Percentiles rank a stretch among this genome's conserved stretches.
These are phyloP conservation scores for Rhinichthys klamathensis DNA, from an alignment of 2,113 vertebrate genomes.

Conservation along the genomic window DNA sequence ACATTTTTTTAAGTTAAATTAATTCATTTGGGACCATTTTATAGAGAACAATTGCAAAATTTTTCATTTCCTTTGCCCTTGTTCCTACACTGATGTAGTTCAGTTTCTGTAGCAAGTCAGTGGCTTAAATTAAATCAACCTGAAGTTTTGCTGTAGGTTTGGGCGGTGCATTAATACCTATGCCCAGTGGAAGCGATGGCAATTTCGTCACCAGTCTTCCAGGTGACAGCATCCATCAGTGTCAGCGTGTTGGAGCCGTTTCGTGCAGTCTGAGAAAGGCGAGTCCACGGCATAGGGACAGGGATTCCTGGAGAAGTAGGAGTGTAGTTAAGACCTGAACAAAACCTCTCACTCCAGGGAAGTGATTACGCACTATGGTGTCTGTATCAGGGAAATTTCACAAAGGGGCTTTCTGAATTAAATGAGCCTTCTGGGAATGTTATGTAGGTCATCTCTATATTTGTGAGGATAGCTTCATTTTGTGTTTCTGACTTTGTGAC, in stretches of 20 bases:
- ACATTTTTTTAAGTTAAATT: not conserved
- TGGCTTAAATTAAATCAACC: not conserved
- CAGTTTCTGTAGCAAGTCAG: not conserved
- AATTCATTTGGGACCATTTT: not conserved
- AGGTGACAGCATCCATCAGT: slow-evolving; percentile 79
- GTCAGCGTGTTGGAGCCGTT: slow-evolving; percentile 69
- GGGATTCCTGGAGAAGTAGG: slow-evolving; percentile 77
- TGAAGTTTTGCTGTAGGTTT: slow-evolving; percentile 49
- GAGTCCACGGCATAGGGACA: slow-evolving; percentile 84
- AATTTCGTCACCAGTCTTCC: slow-evolving; percentile 81
- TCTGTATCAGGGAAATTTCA: slow-evolving; percentile 1
- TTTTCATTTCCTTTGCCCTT: not conserved
- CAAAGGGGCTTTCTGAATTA: not conserved
- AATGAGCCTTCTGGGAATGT: not conserved
- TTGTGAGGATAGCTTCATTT: not conserved
- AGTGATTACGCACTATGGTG: not conserved
- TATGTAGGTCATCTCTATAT: slow-evolving; percentile 1
- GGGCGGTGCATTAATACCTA: slow-evolving; percentile 82
- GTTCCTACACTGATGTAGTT: not conserved
- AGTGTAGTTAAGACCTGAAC: slow-evolving; percentile 38
- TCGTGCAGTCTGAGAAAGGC: slow-evolving; percentile 76
- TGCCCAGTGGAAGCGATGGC: slow-evolving; percentile 84
- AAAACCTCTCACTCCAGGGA: not conserved
- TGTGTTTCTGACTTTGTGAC: not conserved
- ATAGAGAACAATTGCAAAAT: not conserved